Conservation (phyloP, 2,113 vertebrate genomes). For the Syngnathus scovelli region DNA sequence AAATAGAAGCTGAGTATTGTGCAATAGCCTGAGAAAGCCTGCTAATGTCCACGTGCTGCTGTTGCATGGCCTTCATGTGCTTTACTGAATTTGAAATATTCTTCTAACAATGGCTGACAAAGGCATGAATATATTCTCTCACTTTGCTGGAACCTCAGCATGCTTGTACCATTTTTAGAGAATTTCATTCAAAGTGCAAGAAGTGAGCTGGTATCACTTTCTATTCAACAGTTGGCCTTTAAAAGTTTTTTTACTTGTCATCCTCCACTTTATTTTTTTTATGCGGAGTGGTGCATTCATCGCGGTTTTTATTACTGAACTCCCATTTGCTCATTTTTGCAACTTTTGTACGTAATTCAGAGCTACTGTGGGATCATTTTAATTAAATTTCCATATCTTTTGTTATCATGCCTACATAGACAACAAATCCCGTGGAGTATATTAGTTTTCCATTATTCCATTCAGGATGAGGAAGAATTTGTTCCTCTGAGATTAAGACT, state of each 20-base stretch:
- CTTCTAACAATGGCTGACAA: background rate
- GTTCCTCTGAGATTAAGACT: conserved; percentile 20
- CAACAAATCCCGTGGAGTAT: background rate
- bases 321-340: background rate
- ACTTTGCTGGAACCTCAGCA: conserved; percentile 5
- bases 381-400: background rate
- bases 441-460: conserved; percentile 7
- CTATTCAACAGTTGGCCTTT: too few relatives aligned
- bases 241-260: too few relatives aligned
- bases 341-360: background rate
- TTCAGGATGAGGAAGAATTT: conserved; percentile 1
- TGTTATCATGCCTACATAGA: background rate
- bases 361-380: background rate
- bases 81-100: background rate
- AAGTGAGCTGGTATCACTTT: conserved; percentile 18
- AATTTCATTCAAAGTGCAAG: conserved; percentile 1
- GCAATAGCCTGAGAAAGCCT: conserved; percentile 20
- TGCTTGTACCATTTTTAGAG: conserved; percentile 14
- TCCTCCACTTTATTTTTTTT: too few relatives aligned
- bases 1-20: too few relatives aligned
- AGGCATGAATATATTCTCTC: conserved; percentile 22
- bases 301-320: too few relatives aligned
- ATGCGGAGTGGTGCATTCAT: too few relatives aligned
- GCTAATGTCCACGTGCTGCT: conserved; percentile 23
- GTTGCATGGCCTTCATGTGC: background rate